A percentile compares a stretch with the other conserved stretches of the same genome.
Conservation (phyloP, 2,113 vertebrate genomes). For the Dicaeum eximium region DNA sequence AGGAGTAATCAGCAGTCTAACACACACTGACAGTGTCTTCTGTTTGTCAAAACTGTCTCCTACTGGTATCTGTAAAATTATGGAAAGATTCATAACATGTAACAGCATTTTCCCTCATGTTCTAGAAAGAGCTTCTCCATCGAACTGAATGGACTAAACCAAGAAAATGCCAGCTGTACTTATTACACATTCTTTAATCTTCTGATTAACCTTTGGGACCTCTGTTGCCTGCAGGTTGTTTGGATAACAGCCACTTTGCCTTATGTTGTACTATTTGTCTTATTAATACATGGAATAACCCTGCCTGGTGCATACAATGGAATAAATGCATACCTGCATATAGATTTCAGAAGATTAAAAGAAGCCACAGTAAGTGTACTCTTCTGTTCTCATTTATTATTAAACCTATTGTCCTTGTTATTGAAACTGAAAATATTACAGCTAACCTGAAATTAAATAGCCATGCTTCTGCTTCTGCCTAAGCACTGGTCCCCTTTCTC, state of each 20-base stretch:
- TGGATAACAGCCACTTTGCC: slow-evolving; percentile 98
- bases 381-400: background rate
- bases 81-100: fast-evolving
- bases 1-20: background rate
- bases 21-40: background rate
- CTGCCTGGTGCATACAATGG: slow-evolving; percentile 89
- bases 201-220: background rate
- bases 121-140: background rate
- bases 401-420: background rate
- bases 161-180: background rate
- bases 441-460: background rate
- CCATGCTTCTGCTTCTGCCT: background rate
- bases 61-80: background rate
- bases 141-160: background rate
- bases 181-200: background rate
- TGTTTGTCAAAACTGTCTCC: background rate
- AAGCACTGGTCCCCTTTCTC: background rate
- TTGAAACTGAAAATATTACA: background rate
- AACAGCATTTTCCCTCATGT: background rate
- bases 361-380: slow-evolving; percentile 84
- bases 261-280: slow-evolving; percentile 90
- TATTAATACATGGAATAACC: slow-evolving; percentile 91
- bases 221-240: slow-evolving; percentile 82
- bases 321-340: slow-evolving; percentile 91
- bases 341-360: slow-evolving; percentile 89